Percentiles rank a stretch among this genome's conserved stretches.
Conservation (phyloP, 2,888 invertebrate species). For the Corythucha ciliata region DNA sequence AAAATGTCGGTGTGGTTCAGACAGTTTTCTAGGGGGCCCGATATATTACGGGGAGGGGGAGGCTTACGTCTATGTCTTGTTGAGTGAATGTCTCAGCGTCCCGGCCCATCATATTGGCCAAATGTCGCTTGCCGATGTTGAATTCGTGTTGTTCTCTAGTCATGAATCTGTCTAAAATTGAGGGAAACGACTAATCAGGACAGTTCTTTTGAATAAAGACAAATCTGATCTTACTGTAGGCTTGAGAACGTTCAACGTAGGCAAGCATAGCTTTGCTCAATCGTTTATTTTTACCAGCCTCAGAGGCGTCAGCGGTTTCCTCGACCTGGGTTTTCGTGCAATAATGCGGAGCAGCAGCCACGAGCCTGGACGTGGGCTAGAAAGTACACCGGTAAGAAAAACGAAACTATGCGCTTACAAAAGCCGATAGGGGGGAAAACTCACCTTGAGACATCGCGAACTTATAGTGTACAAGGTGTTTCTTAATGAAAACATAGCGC, state of each 20-base stretch:
- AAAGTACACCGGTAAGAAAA: no score
- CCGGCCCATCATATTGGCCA: conserved; percentile 98
- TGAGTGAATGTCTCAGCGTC: conserved; percentile 83
- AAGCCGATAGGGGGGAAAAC: no score
- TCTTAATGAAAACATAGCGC: no score
- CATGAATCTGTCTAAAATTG: conserved; percentile 62
- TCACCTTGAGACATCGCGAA: no score
- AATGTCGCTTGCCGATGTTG: conserved; percentile 84
- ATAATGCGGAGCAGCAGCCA: no score
- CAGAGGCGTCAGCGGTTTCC: neutral
- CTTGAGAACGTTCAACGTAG: conserved; percentile 71
- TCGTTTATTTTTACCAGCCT: conserved; percentile 24
- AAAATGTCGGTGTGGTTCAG: conserved; percentile 7
- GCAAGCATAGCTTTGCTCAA: conserved; percentile 80
- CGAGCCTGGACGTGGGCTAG: no score
- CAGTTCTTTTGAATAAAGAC: neutral
- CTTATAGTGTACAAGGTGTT: no score
- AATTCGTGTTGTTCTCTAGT: conserved; percentile 66
- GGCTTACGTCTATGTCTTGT: conserved; percentile 65
- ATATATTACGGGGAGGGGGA: no score
- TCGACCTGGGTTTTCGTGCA: no score
- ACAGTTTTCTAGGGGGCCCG: no score
- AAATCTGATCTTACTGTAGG: conserved; percentile 50
- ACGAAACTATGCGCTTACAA: no score
- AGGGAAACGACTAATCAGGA: neutral